Percentiles rank a stretch among this genome's conserved stretches.
These are phyloP conservation scores for Spodoptera littoralis DNA, from an alignment of 2,888 invertebrate species.

Conservation along the genomic window DNA sequence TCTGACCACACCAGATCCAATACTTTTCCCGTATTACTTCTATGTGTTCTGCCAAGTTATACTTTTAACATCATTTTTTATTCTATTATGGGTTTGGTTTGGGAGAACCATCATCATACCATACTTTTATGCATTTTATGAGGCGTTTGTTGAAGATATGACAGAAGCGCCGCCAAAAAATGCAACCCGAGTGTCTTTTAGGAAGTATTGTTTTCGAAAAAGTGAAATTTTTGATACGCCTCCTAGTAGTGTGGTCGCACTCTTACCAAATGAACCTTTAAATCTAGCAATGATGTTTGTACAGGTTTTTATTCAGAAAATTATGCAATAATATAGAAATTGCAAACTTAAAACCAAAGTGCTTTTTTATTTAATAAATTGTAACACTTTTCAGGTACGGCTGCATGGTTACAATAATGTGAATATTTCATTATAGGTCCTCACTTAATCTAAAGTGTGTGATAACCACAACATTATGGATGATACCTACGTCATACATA, in stretches of 20 bases:
- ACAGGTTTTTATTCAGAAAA: constrained; percentile 34
- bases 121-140: constrained; percentile 66
- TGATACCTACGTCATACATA: too few relatives aligned
- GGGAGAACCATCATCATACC: constrained; percentile 70
- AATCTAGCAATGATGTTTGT: constrained; percentile 22
- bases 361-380: constrained; percentile 8
- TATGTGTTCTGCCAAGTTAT: constrained; percentile 81
- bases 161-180: background rate
- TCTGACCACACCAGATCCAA: constrained; percentile 74
- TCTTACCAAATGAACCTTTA: constrained; percentile 8
- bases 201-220: constrained; percentile 81
- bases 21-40: constrained; percentile 81
- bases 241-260: constrained; percentile 48
- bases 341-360: background rate
- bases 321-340: constrained; percentile 44
- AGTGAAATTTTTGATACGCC: constrained; percentile 77
- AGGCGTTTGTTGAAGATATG: constrained; percentile 49
- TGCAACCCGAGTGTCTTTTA: constrained; percentile 57
- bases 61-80: constrained; percentile 67
- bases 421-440: too few relatives aligned
- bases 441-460: too few relatives aligned
- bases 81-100: constrained; percentile 71
- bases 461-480: too few relatives aligned
- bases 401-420: too few relatives aligned
- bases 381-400: too few relatives aligned